Conservation (phyloP, 2,797 vertebrate species). For the Myiotriccus ornatus region DNA sequence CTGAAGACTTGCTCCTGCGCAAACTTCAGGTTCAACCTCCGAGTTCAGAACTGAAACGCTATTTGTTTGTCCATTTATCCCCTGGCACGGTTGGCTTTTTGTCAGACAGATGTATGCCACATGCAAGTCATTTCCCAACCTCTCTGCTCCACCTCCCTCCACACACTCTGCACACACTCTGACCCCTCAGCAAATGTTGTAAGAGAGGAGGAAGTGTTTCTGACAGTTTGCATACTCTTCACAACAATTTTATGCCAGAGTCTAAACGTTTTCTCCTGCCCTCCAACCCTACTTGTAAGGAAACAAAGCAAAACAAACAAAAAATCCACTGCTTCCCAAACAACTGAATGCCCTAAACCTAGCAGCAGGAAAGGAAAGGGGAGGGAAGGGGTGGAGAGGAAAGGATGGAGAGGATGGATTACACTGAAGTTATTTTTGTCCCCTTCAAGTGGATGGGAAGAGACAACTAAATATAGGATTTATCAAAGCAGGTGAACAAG, state of each 20-base stretch:
- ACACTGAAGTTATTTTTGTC: slow-evolving; percentile 60
- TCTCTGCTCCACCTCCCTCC: slow-evolving; percentile 50
- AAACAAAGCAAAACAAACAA: slow-evolving; percentile 50
- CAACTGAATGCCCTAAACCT: slow-evolving; percentile 23
- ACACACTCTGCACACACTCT: slow-evolving; percentile 22
- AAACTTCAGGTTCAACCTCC: slow-evolving; percentile 34
- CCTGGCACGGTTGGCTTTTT: slow-evolving; percentile 50
- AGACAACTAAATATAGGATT: slow-evolving; percentile 55
- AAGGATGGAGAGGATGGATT: slow-evolving; percentile 53
- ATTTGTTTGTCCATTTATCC: slow-evolving; percentile 56
- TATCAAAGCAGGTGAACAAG: slow-evolving; percentile 57
- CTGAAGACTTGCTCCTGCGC: neutral
- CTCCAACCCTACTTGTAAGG: neutral
- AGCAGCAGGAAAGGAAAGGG: slow-evolving; percentile 35
- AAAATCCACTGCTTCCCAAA: slow-evolving; percentile 8
- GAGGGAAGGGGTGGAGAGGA: slow-evolving; percentile 40
- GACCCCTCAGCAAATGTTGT: slow-evolving; percentile 14
- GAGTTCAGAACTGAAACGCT: slow-evolving; percentile 22
- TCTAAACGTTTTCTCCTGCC: slow-evolving; percentile 1
- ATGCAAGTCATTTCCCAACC: slow-evolving; percentile 59
- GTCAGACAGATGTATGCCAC: slow-evolving; percentile 60
- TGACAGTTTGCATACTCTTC: slow-evolving; percentile 25
- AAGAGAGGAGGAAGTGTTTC: slow-evolving; percentile 49
- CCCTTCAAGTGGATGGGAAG: slow-evolving; percentile 33
- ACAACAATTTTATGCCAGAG: slow-evolving; percentile 29